Evolutionary conservation across 2,888 invertebrate species (phyloP), one percentile per base, ranked within the genome.

Genomic region (Andrena fulva): DNA sequence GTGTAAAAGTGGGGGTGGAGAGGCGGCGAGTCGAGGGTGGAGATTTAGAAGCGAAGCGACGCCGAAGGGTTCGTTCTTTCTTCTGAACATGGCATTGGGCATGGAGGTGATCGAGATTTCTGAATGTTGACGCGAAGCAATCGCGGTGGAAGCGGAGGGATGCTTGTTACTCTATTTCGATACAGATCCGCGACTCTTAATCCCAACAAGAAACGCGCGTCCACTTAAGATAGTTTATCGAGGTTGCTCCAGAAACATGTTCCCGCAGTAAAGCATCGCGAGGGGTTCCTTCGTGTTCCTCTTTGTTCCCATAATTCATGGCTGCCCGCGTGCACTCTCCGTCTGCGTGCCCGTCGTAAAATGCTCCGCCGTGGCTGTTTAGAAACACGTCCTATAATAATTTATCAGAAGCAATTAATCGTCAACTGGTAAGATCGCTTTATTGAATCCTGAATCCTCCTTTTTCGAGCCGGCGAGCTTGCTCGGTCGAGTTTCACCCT

Each of bases 341-440:
- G 42, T 42, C 42, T 42, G 42, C 42, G 16, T 7, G n/a, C n/a
- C 27, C 5, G 5, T 12, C 27, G 33, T 42, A 24, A 63, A 70
- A 62, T 35, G 20, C 20, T n/a, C 42, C 20, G 10, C 16, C 54
- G 24, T 0, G 66, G 63, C 70, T 66, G 70, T 80, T 80, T 80
- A 77, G 78, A 80, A 62, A 67, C 80, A 48, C 31, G 70, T 64
- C 69, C 20, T 24, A 50, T 59, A 52, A 70, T 78, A 78, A 62
- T 71, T 80, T 67, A 80, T 80, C 80, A 56, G 60, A 2, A 7
- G 66, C 78, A 60, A 77, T 77, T 80, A 80, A 80, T 80, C 80
- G 78, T 52, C 42, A 35, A 60, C 54, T 20, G 48, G 33, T n/a
- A 12, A 48, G 79, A 80, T 80, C 80, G 71, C 54, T 80, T 80